These are phyloP conservation scores for Phyto melanocephala DNA, from an alignment of 2,888 invertebrate genomes.

Conservation along the genomic window DNA sequence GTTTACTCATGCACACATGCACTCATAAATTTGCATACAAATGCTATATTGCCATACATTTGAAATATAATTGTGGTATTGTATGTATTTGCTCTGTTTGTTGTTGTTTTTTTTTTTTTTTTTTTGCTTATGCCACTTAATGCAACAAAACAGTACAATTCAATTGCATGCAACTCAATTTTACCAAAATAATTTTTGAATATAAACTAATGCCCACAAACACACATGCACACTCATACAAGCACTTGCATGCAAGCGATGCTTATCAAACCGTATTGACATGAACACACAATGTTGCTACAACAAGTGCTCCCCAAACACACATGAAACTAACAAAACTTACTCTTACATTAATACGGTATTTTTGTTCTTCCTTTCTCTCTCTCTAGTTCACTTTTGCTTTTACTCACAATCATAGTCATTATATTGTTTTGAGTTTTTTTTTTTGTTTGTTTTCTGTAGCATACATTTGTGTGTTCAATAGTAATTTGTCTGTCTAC, in stretches of 20 bases:
- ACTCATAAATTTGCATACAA: constrained; percentile 50
- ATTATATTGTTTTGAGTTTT: neutral
- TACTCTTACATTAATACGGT: neutral
- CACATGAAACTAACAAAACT: constrained; percentile 20
- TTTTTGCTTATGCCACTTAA: constrained; percentile 9
- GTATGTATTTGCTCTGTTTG: constrained; percentile 22
- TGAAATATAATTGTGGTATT: constrained; percentile 57
- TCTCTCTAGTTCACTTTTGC: neutral
- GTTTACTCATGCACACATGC: neutral
- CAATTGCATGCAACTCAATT: constrained; percentile 56
- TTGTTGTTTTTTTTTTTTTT: constrained; percentile 16
- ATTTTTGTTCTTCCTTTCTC: neutral
- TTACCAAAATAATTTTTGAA: constrained; percentile 45
- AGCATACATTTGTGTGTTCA: constrained; percentile 35
- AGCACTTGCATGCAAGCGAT: neutral
- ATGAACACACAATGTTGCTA: constrained; percentile 23
- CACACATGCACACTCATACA: neutral
- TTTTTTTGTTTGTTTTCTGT: neutral
- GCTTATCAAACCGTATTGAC: constrained; percentile 7
- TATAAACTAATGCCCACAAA: neutral
- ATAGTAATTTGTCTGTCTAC: constrained; percentile 32
- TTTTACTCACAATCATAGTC: neutral
- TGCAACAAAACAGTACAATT: constrained; percentile 35
- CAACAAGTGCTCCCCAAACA: neutral
- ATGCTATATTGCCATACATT: constrained; percentile 32